These are phyloP conservation scores for Rhagonycha fulva DNA, from an alignment of 2,888 invertebrate genomes.

Conservation along the genomic window DNA sequence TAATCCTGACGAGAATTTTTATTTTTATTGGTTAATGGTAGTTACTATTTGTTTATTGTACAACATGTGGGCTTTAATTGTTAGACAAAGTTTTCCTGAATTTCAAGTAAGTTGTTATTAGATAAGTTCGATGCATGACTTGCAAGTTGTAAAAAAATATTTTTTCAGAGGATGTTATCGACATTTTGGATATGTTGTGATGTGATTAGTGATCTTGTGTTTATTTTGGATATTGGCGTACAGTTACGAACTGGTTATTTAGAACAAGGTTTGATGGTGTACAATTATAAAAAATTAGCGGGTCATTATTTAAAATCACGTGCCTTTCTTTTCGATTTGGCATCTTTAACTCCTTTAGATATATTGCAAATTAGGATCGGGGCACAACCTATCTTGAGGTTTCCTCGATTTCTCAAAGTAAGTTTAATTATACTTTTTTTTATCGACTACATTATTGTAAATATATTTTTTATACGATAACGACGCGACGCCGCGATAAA, in stretches of 20 bases:
- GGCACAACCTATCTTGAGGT: slow-evolving; percentile 81
- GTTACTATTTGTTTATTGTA: slow-evolving; percentile 89
- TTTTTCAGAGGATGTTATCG: slow-evolving; percentile 60
- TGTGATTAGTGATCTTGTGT: slow-evolving; percentile 83
- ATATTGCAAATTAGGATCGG: slow-evolving; percentile 83
- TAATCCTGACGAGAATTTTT: slow-evolving; percentile 94
- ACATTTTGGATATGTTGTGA: slow-evolving; percentile 83
- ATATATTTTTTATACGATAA: too few species aligned
- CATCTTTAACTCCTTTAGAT: slow-evolving; percentile 84
- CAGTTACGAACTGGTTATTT: slow-evolving; percentile 94
- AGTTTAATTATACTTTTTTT: slow-evolving; percentile 17
- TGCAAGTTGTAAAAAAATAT: background rate
- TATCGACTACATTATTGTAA: too few species aligned
- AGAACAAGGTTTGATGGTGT: slow-evolving; percentile 94
- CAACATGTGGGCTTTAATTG: slow-evolving; percentile 94
- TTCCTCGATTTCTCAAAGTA: slow-evolving; percentile 86
- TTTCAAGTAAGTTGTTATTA: slow-evolving; percentile 61
- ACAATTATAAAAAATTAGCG: slow-evolving; percentile 87
- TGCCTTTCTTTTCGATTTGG: slow-evolving; percentile 82
- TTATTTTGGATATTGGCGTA: slow-evolving; percentile 85
- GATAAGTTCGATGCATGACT: too few species aligned
- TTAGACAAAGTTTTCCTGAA: slow-evolving; percentile 92
- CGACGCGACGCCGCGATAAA: too few species aligned
- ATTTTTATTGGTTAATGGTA: slow-evolving; percentile 93
- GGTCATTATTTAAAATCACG: slow-evolving; percentile 85